Evolutionary conservation across 2,113 vertebrate genomes (phyloP), one percentile per base, ranked within the genome.

Genomic region (Lasiurus cinereus): DNA sequence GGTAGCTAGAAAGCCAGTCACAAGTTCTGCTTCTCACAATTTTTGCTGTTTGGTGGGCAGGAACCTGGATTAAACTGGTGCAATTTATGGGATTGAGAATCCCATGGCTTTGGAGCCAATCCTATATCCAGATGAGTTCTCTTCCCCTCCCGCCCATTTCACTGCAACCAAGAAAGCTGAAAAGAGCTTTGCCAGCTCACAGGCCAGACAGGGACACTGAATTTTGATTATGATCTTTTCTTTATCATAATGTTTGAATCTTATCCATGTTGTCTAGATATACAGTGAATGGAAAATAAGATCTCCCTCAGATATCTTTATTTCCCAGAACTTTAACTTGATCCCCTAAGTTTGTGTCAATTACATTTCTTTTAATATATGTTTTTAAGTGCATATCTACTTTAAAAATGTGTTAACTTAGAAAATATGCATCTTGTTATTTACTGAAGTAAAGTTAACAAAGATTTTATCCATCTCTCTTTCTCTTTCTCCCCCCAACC

Each of bases 291-390:
- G 11, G 24, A 62, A 39, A 27, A 52, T 52, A 43, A 66, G 46
- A n/a, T 43, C 18, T 54, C 70, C 18, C 56, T 84, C 56, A 52
- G 6, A 27, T 50, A 6, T 54, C 27, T 69, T 15, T 69, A n/a
- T 50, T 59, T 64, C 12, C 54, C 9, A 48, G 54, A 74, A 36
- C 22, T 73, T 43, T 62, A 82, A 59, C 5, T 18, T 8, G 3
- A 36, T 48, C 4, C 15, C 14, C 21, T 27, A 29, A 36, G 22
- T 59, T 50, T 69, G 24, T 84, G 80, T 43, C 74, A 16, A 66
- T 66, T 76, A 43, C 4, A 83, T 50, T 67, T 66, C n/a, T 74
- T 67, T n/a, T 39, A 39, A 82, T 62, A 83, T 43, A 83, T 83
- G 29, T 48, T 66, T 59, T 39, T 16, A 80, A 52, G 31, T 50